These are phyloP conservation scores for Hypothenemus hampei DNA, from an alignment of 1,140 invertebrate species.

Conservation along the genomic window DNA sequence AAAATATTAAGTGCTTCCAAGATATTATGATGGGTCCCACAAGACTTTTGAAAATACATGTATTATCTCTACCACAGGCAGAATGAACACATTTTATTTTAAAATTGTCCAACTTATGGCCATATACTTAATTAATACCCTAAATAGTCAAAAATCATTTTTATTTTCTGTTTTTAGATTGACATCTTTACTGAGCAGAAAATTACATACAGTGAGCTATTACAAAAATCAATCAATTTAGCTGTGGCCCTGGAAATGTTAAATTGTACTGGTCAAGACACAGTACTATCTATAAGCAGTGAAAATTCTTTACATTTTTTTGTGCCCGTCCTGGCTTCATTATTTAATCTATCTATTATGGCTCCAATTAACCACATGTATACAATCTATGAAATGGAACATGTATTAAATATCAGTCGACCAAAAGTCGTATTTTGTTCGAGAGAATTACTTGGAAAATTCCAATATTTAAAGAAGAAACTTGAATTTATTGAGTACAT, in stretches of 20 bases:
- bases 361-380: slow-evolving; percentile 56
- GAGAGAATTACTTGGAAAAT: slow-evolving; percentile 6
- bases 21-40: too few relatives aligned
- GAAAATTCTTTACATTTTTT: slow-evolving; percentile 55
- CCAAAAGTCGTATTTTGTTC: slow-evolving; percentile 49
- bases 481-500: neutral
- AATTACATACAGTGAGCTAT: slow-evolving; percentile 18
- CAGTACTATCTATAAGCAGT: slow-evolving; percentile 51
- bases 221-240: slow-evolving; percentile 23
- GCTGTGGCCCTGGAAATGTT: slow-evolving; percentile 22
- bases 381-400: slow-evolving; percentile 49
- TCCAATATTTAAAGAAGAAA: neutral
- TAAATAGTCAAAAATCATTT: too few relatives aligned
- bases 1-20: too few relatives aligned
- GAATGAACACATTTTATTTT: too few relatives aligned
- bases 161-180: slow-evolving; percentile 34
- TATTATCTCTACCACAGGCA: too few relatives aligned
- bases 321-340: slow-evolving; percentile 46
- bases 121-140: too few relatives aligned
- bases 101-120: too few relatives aligned
- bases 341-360: slow-evolving; percentile 51
- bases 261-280: slow-evolving; percentile 28
- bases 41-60: too few relatives aligned
- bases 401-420: slow-evolving; percentile 48
- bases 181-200: slow-evolving; percentile 21